phyloP scores from a whole-genome alignment of 2,888 invertebrate genomes.

The Sarcophaga carnaria region DNA sequence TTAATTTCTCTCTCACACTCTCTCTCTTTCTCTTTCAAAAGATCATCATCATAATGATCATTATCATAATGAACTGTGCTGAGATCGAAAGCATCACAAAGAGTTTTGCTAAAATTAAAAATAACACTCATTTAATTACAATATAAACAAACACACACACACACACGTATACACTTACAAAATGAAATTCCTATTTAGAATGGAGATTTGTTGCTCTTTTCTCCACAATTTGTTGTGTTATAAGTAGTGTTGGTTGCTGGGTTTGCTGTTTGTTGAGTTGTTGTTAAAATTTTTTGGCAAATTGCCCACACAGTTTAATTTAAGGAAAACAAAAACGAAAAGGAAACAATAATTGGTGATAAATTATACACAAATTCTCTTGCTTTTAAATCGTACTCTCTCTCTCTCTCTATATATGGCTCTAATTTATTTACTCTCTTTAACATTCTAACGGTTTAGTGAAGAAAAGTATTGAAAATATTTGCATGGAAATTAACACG shows the following conservation, averaged over 20 bases:
- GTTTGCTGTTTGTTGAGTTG: no score
- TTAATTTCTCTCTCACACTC: not conserved
- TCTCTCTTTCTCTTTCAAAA: not conserved
- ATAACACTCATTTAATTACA: no score
- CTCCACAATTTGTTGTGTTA: no score
- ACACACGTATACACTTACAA: not conserved
- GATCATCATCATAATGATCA: not conserved
- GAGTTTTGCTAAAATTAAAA: no score
- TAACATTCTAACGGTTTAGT: not conserved
- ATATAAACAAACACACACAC: no score
- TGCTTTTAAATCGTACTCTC: not conserved
- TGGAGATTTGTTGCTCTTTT: not conserved
- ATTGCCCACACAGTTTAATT: constrained; percentile 50
- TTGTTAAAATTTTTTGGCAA: constrained; percentile 49
- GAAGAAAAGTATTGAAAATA: not conserved
- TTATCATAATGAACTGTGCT: not conserved
- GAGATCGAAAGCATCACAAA: not conserved
- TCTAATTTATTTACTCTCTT: not conserved
- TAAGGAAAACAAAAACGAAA: constrained; percentile 31
- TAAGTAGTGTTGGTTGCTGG: no score
- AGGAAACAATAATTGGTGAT: constrained; percentile 18
- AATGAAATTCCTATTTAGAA: not conserved
- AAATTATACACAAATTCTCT: no score
- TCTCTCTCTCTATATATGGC: not conserved
- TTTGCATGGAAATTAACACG: not conserved